Evolutionary conservation across 30 jellyfish, hydroid and myxozoan genomes (phyloP).

Genomic region (Aurelia sp.): DNA sequence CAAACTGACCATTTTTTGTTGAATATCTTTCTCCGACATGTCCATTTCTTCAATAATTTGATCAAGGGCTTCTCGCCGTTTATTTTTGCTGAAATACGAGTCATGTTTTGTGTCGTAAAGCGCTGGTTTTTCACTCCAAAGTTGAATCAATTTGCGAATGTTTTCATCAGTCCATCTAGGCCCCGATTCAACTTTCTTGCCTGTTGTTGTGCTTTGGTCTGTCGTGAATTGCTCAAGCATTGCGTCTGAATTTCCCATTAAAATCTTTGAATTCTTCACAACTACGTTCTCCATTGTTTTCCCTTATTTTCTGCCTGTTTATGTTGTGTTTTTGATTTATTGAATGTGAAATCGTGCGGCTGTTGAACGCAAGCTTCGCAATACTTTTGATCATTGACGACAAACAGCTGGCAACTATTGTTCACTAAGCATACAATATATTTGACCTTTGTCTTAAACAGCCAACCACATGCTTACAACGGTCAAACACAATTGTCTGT

Average conservation of each 20-base stretch:
- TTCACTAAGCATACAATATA: conserved; percentile 3
- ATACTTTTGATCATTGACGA: conserved; percentile 13
- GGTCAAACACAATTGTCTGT: no score
- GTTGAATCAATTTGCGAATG: conserved; percentile 44
- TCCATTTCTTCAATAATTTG: conserved; percentile 53
- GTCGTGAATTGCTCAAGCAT: no score
- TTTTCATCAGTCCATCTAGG: conserved; percentile 75
- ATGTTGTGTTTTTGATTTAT: no score
- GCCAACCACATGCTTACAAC: no score
- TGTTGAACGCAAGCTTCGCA: conserved; percentile 10
- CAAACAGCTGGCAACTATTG: conserved; percentile 41
- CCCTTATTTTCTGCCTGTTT: no score
- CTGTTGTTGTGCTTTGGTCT: no score
- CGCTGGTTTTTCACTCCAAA: conserved; percentile 81
- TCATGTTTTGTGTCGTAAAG: conserved; percentile 75
- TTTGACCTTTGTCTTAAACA: no score
- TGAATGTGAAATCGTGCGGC: no score
- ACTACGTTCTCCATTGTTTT: no score
- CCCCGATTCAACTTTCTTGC: no score
- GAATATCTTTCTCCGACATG: conserved; percentile 64
- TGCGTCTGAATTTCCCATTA: no score
- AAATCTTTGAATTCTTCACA: no score
- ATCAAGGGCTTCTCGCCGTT: conserved; percentile 77
- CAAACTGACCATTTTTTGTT: conserved; percentile 82
- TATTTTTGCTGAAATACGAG: conserved; percentile 56